Percentiles rank a stretch among this genome's conserved stretches.
Evolutionary conservation across 1,140 invertebrate genomes (phyloP).

Genomic region (Pseudomyrmex sp.): DNA sequence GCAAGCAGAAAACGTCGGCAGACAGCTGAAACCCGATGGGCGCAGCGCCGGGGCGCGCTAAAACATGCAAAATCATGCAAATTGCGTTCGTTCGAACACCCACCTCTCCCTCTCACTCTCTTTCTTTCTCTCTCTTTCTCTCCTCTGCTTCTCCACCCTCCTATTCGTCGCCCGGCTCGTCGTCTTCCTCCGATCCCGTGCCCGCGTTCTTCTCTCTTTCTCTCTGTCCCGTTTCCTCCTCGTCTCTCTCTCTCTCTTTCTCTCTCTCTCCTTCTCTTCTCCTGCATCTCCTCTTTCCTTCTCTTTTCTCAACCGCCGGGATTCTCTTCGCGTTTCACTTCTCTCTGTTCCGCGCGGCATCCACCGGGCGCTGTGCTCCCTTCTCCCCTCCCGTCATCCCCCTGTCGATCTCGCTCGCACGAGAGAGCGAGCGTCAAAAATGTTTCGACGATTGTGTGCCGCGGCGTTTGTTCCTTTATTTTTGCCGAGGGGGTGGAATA

Average conservation of each 20-base stretch:
- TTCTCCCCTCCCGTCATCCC: background rate
- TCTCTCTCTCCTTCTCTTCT: slow-evolving; percentile 33
- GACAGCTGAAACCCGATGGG: slow-evolving; percentile 81
- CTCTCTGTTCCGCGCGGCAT: slow-evolving; percentile 42
- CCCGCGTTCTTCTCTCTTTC: slow-evolving; percentile 61
- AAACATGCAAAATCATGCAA: slow-evolving; percentile 85
- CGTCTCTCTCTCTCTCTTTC: background rate
- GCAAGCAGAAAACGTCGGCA: slow-evolving; percentile 83
- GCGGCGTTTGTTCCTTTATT: slow-evolving; percentile 83
- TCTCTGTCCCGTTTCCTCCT: slow-evolving; percentile 69
- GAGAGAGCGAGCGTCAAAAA: slow-evolving; percentile 80
- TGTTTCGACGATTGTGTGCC: slow-evolving; percentile 83
- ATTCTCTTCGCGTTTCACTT: slow-evolving; percentile 14
- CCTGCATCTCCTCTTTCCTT: slow-evolving; percentile 22
- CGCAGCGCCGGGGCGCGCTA: slow-evolving; percentile 80
- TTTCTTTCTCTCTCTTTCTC: background rate
- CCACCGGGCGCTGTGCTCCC: background rate
- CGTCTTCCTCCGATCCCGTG: slow-evolving; percentile 63
- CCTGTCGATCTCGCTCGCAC: slow-evolving; percentile 47
- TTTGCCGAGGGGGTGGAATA: slow-evolving; percentile 81
- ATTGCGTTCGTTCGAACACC: slow-evolving; percentile 82
- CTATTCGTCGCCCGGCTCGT: slow-evolving; percentile 49
- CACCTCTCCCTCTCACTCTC: slow-evolving; percentile 20
- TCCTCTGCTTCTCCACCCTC: slow-evolving; percentile 32
- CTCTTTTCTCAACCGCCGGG: slow-evolving; percentile 53